A percentile compares a stretch with the other conserved stretches of the same genome.
Evolutionary conservation across 2,888 invertebrate species (phyloP).

Genomic region (Formica aserva): DNA sequence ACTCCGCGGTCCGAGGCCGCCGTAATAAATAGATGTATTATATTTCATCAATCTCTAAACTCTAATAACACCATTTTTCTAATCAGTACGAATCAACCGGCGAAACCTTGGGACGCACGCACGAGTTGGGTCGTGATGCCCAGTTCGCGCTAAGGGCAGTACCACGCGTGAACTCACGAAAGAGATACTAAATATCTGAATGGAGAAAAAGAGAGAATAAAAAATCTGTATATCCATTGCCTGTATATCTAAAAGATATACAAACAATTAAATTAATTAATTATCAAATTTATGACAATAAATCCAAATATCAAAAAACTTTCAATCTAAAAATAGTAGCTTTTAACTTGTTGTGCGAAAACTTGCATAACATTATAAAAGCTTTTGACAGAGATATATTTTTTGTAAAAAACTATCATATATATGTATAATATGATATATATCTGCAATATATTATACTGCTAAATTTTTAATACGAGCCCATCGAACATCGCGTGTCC

Average conservation of each 20-base stretch:
- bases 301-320: neutral
- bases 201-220: neutral
- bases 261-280: neutral
- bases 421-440: neutral
- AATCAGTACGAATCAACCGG: conserved; percentile 79
- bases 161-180: neutral
- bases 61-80: conserved; percentile 79
- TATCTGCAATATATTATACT: conserved; percentile 2
- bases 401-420: conserved; percentile 16
- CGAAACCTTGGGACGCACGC: conserved; percentile 53
- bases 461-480: neutral
- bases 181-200: neutral
- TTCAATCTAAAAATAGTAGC: neutral
- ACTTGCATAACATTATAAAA: neutral
- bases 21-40: conserved; percentile 77
- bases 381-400: neutral
- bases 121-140: neutral
- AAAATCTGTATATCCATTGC: neutral
- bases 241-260: neutral
- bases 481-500: conserved; percentile 46
- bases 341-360: neutral
- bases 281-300: neutral
- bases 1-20: conserved; percentile 75
- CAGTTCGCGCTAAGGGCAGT: neutral
- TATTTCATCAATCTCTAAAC: conserved; percentile 78